Conservation (phyloP, 1,140 invertebrate species). For the Orchesella cincta region DNA sequence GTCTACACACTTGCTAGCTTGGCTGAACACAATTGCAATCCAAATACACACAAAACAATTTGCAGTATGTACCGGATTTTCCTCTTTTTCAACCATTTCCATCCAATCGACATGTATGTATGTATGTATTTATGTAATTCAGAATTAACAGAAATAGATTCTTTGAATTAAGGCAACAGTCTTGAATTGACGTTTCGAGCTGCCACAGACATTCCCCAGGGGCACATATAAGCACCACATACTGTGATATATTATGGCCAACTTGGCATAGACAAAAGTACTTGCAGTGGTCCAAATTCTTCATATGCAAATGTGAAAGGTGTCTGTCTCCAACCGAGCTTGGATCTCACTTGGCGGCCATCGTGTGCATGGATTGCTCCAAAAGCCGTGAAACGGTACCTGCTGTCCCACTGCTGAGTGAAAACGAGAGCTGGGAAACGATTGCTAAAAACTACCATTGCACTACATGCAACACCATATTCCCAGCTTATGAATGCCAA, state of each 20-base stretch:
- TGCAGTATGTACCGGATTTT: slow-evolving; percentile 32
- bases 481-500: slow-evolving; percentile 13
- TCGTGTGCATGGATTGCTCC: slow-evolving; percentile 48
- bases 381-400: slow-evolving; percentile 12
- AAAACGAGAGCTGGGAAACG: neutral
- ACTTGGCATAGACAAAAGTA: slow-evolving; percentile 53
- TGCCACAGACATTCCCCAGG: slow-evolving; percentile 54
- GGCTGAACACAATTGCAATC: slow-evolving; percentile 54
- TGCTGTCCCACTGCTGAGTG: slow-evolving; percentile 7
- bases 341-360: slow-evolving; percentile 41
- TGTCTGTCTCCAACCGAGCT: slow-evolving; percentile 55
- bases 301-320: slow-evolving; percentile 54
- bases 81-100: no score
- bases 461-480: neutral
- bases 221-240: slow-evolving; percentile 53
- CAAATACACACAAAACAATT: slow-evolving; percentile 53
- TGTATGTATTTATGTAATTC: no score
- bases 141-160: slow-evolving; percentile 1
- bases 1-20: slow-evolving; percentile 52
- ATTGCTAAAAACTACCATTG: neutral
- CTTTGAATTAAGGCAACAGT: slow-evolving; percentile 24
- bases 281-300: slow-evolving; percentile 54
- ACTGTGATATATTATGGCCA: slow-evolving; percentile 55
- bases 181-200: slow-evolving; percentile 51
- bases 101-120: no score